Percentiles rank a stretch among this genome's conserved stretches.
Conservation (phyloP, 2,113 vertebrate species). For the Hippocampus guttulatus region DNA sequence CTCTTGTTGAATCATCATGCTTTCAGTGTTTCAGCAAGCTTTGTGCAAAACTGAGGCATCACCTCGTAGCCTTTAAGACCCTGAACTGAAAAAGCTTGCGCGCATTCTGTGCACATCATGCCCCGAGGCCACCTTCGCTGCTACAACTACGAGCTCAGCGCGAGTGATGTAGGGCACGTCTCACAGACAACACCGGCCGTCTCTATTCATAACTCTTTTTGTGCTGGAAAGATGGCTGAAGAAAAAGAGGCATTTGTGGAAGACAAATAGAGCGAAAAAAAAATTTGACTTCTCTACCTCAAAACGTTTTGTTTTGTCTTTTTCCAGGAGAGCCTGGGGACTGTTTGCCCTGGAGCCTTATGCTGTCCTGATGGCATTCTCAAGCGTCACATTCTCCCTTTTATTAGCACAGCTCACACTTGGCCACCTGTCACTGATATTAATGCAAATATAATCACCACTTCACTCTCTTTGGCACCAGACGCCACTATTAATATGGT, state of each 20-base stretch:
- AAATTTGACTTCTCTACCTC: too few species aligned
- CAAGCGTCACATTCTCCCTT: slow-evolving; percentile 44
- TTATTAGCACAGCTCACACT: slow-evolving; percentile 52
- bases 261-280: neutral
- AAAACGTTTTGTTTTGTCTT: too few species aligned
- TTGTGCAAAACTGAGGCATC: neutral
- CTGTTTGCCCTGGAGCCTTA: neutral
- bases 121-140: slow-evolving; percentile 26
- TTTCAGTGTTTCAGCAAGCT: neutral
- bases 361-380: slow-evolving; percentile 51
- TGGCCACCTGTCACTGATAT: slow-evolving; percentile 61
- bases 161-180: slow-evolving; percentile 20
- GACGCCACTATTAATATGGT: slow-evolving; percentile 35
- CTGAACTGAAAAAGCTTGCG: slow-evolving; percentile 27
- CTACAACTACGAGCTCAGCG: neutral
- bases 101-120: neutral
- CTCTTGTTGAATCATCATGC: slow-evolving; percentile 34
- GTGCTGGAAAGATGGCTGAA: slow-evolving; percentile 1
- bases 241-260: neutral
- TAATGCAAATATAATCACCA: slow-evolving; percentile 45
- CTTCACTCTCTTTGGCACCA: slow-evolving; percentile 25
- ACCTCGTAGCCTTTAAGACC: slow-evolving; percentile 3
- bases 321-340: too few species aligned
- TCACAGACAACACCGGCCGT: neutral
- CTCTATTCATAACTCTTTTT: slow-evolving; percentile 15